phyloP scores from a whole-genome alignment of 2,888 invertebrate genomes.

The Cosmorhoe ocellata region DNA sequence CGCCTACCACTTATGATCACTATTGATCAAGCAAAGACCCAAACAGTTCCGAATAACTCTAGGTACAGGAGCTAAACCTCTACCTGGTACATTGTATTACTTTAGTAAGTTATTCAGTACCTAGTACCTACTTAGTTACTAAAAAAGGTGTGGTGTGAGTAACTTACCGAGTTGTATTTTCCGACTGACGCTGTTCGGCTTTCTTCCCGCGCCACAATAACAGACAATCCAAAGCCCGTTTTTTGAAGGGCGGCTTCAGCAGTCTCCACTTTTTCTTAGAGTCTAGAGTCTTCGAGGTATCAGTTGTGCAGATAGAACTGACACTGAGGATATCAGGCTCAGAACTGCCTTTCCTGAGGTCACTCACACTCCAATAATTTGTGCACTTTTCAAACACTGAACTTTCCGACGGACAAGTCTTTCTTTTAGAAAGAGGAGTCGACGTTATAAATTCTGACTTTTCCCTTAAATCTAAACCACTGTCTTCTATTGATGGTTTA shows the following conservation, averaged over 20 bases:
- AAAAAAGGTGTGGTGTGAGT: not conserved
- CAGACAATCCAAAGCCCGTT: conserved; percentile 71
- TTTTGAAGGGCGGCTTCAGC: conserved; percentile 65
- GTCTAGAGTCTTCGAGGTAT: conserved; percentile 57
- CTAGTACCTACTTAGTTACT: too few relatives aligned
- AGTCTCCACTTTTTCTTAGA: conserved; percentile 67
- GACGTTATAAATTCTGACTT: conserved; percentile 62
- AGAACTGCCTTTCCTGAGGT: conserved; percentile 65
- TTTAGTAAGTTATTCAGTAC: too few relatives aligned
- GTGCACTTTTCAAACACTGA: conserved; percentile 67
- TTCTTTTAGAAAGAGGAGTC: conserved; percentile 67
- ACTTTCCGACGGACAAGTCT: conserved; percentile 61
- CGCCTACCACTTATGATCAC: too few relatives aligned
- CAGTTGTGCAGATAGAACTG: conserved; percentile 49
- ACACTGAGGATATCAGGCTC: conserved; percentile 68
- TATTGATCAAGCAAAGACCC: too few relatives aligned
- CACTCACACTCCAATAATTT: conserved; percentile 56
- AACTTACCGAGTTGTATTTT: conserved; percentile 61
- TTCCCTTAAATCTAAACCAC: conserved; percentile 58
- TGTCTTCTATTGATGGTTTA: conserved; percentile 54
- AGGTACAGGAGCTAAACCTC: too few relatives aligned
- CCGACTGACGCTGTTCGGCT: conserved; percentile 43
- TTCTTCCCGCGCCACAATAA: conserved; percentile 72
- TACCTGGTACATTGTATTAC: too few relatives aligned
- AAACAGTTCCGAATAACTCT: too few relatives aligned